Conservation (phyloP, 2,888 invertebrate species). For the Cheilosia vulpina region DNA sequence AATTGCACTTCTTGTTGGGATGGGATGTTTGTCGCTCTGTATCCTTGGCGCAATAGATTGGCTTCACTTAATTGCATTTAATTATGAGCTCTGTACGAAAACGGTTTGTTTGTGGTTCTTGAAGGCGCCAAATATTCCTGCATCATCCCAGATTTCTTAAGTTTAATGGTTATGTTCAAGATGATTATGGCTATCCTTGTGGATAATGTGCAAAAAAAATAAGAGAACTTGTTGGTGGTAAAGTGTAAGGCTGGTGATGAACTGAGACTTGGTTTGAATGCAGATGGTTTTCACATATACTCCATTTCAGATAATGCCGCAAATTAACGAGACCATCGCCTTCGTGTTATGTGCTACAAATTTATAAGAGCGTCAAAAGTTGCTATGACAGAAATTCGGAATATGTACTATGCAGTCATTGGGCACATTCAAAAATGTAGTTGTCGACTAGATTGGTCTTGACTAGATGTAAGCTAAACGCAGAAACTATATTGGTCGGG, state of each 20-base stretch:
- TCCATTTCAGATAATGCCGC: too few relatives aligned
- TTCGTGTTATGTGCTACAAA: too few relatives aligned
- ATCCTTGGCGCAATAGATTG: constrained; percentile 30
- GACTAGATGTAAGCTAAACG: too few relatives aligned
- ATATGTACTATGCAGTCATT: too few relatives aligned
- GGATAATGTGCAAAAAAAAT: neutral
- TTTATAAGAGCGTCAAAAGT: too few relatives aligned
- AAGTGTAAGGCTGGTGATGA: neutral
- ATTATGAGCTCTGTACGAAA: constrained; percentile 35
- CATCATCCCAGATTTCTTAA: neutral
- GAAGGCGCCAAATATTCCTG: constrained; percentile 22
- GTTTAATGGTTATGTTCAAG: neutral
- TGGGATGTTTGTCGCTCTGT: too few relatives aligned
- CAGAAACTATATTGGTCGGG: too few relatives aligned
- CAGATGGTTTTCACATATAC: neutral
- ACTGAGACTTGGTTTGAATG: neutral
- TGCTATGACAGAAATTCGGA: too few relatives aligned
- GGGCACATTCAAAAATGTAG: too few relatives aligned
- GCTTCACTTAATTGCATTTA: constrained; percentile 56
- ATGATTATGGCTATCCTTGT: neutral
- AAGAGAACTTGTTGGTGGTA: too few relatives aligned
- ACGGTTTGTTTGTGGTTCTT: constrained; percentile 28
- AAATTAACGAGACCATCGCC: too few relatives aligned
- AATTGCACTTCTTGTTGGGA: constrained; percentile 32
- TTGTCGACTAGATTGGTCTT: too few relatives aligned